Percentiles rank a stretch among this genome's conserved stretches.
Conservation (phyloP, 2,888 invertebrate genomes). For the Nebria salina region DNA sequence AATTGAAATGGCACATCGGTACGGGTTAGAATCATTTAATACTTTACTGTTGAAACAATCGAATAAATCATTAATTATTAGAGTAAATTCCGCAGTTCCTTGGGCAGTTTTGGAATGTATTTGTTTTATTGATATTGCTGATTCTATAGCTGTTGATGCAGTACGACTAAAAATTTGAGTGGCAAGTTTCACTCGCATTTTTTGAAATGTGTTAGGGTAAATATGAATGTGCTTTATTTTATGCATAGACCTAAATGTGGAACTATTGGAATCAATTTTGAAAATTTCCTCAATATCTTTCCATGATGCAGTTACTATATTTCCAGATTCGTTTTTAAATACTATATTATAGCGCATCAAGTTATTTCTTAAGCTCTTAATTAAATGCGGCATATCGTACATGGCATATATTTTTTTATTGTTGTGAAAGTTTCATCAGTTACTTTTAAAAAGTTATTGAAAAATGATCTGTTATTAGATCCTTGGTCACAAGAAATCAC, state of each 20-base stretch:
- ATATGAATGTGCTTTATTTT: slow-evolving; percentile 15
- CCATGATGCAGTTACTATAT: slow-evolving; percentile 7
- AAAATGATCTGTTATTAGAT: slow-evolving; percentile 22
- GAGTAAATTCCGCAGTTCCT: slow-evolving; percentile 15
- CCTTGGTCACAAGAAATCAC: slow-evolving; percentile 13
- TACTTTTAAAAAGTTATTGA: slow-evolving; percentile 12
- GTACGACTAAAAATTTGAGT: slow-evolving; percentile 25
- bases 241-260: slow-evolving; percentile 15
- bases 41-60: slow-evolving; percentile 19
- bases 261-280: no score
- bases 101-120: no score
- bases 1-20: no score
- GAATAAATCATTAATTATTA: slow-evolving; percentile 20
- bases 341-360: slow-evolving; percentile 17
- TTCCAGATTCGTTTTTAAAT: background rate
- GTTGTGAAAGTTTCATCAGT: slow-evolving; percentile 23
- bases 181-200: slow-evolving; percentile 27
- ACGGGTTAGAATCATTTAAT: no score
- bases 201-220: slow-evolving; percentile 26
- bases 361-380: slow-evolving; percentile 23
- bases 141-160: no score
- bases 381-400: slow-evolving; percentile 25
- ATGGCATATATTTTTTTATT: slow-evolving; percentile 17
- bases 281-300: slow-evolving; percentile 10
- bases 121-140: no score